Conservation (phyloP, 2,888 invertebrate species). For the Philopedon plagiatum region DNA sequence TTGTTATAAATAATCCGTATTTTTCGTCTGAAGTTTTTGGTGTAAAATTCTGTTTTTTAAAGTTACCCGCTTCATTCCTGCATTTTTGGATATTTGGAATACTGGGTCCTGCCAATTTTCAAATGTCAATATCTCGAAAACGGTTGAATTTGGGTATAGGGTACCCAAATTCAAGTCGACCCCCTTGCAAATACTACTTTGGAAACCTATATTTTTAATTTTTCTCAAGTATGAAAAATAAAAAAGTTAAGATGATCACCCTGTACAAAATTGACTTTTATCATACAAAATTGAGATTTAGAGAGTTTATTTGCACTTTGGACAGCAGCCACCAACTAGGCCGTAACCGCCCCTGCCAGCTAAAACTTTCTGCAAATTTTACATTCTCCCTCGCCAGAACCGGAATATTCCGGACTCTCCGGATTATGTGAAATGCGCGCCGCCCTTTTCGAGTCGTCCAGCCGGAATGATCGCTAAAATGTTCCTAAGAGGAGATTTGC, state of each 20-base stretch:
- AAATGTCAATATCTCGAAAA: too few species aligned
- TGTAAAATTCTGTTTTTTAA: too few species aligned
- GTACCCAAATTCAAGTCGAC: too few species aligned
- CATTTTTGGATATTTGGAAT: too few species aligned
- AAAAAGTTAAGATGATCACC: not conserved
- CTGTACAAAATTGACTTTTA: not conserved
- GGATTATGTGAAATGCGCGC: slow-evolving; percentile 8
- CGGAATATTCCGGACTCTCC: slow-evolving; percentile 4
- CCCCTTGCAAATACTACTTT: too few species aligned
- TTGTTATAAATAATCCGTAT: too few species aligned
- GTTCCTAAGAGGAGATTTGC: slow-evolving; percentile 30
- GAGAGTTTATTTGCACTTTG: not conserved
- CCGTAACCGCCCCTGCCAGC: not conserved
- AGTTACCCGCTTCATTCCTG: too few species aligned
- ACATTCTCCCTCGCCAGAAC: slow-evolving; percentile 11
- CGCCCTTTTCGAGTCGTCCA: slow-evolving; percentile 16
- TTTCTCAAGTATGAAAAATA: not conserved
- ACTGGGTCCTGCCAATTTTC: too few species aligned
- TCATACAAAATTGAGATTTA: not conserved
- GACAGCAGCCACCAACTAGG: not conserved
- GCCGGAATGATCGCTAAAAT: slow-evolving; percentile 23
- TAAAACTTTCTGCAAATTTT: not conserved
- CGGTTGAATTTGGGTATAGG: too few species aligned
- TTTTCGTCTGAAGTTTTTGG: too few species aligned
- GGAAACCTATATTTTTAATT: too few species aligned